These are phyloP conservation scores for Pachymerium ferrugineum DNA, from an alignment of 2,888 invertebrate genomes.

Conservation along the genomic window DNA sequence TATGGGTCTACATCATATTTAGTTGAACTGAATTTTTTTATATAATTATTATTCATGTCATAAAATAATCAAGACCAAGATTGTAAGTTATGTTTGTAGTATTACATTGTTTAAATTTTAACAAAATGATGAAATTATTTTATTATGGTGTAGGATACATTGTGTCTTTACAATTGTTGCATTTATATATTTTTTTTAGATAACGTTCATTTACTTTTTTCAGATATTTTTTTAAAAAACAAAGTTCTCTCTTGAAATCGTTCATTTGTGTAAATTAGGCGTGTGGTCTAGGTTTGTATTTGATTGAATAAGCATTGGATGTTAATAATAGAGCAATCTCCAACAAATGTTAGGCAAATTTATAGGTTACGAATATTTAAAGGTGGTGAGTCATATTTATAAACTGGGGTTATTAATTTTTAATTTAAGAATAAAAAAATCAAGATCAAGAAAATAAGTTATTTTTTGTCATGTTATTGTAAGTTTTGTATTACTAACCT, in stretches of 20 bases:
- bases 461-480: no score
- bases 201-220: not conserved
- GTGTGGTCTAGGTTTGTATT: not conserved
- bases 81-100: not conserved
- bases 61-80: slow-evolving; percentile 8
- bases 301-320: not conserved
- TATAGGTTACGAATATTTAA: not conserved
- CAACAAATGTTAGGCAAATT: not conserved
- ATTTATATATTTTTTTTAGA: not conserved
- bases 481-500: no score
- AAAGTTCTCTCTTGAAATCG: not conserved
- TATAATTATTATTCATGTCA: not conserved
- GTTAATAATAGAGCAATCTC: not conserved
- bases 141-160: not conserved
- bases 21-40: not conserved
- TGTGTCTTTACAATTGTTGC: not conserved
- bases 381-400: not conserved
- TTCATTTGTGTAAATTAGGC: not conserved
- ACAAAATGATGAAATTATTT: not conserved
- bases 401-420: no score
- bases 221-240: not conserved
- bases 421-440: no score
- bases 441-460: no score
- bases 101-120: not conserved
- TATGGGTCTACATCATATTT: not conserved